Base-by-base conservation (phyloP, 2,888 invertebrate species). In the Strigamia maritima region DNA sequence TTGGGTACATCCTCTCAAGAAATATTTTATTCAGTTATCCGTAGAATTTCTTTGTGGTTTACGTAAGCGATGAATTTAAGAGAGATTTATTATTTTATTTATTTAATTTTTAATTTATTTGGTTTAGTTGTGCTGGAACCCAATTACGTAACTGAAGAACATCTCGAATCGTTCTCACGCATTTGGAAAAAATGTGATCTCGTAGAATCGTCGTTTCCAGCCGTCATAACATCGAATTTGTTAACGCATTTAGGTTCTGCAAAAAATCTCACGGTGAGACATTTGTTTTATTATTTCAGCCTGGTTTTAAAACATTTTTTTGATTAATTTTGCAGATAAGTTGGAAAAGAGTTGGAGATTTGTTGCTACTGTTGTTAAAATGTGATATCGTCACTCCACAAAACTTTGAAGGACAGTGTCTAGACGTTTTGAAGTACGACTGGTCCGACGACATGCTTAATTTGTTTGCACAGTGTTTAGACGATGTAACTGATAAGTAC, bases 381-480 rank as follows among this genome's bases (percentile, higher is more conserved):
- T 26, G n/a, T 70, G 4, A 70, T 14, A 16, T 70, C 16, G 26
- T 70, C 70, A 70, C 26, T 6, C 70, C 70, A 4, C 70, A 70
- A 70, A 10, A 14, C n/a, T 70, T 70, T 10, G 70, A 70, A 70
- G 70, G 70, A 12, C 70, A 70, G n/a, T 70, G 70, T 14, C 70
- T 70, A 2, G 28, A 24, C 12, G 70, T 70, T 26, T 28, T 70
- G 26, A 70, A 70, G 14, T 26, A 28, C 70, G 70, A 70, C 10
- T 70, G 70, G 70, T 26, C 70, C 12, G 12, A 12, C 14, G 28
- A 70, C 26, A 70, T 28, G 24, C 70, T 70, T 12, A 12, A 70
- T 26, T 12, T n/a, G 10, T 28, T 70, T 24, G 70, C 70, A 14
- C 4, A 28, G 14, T 70, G 70, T 10, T 26, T 70, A 28, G 16